phyloP scores from a whole-genome alignment of 2,888 invertebrate genomes.

The Biston betularia region DNA sequence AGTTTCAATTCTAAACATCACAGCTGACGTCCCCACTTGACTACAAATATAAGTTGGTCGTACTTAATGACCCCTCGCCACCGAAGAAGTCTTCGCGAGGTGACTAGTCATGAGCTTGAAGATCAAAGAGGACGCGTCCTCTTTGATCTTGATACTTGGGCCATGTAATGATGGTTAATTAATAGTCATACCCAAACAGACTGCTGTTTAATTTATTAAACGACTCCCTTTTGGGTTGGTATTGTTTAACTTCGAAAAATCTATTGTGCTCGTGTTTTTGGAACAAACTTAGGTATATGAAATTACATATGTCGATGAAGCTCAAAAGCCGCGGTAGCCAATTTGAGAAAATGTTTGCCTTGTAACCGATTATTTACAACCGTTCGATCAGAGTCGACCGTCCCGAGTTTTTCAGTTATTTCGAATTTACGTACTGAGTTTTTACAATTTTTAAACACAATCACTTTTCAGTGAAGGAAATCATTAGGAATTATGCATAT shows the following conservation, averaged over 20 bases:
- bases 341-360: background rate
- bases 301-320: background rate
- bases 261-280: background rate
- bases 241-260: background rate
- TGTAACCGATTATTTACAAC: background rate
- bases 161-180: constrained; percentile 19
- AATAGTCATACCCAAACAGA: constrained; percentile 5
- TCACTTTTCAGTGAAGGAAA: too few species aligned
- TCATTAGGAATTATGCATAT: too few species aligned
- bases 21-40: background rate
- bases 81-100: constrained; percentile 34
- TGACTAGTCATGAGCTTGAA: constrained; percentile 8
- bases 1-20: background rate
- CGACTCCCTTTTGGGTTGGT: constrained; percentile 1
- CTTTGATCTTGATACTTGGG: constrained; percentile 31
- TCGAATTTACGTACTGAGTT: too few species aligned
- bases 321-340: background rate
- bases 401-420: too few species aligned
- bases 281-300: background rate
- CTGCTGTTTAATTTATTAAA: constrained; percentile 12
- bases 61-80: constrained; percentile 32
- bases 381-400: too few species aligned
- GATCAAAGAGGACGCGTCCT: constrained; percentile 30
- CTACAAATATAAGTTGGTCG: constrained; percentile 20
- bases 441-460: too few species aligned